Evolutionary conservation across 2,113 vertebrate species (phyloP), one percentile per base, ranked within the genome.

Genomic region (Marmota flaviventris): DNA sequence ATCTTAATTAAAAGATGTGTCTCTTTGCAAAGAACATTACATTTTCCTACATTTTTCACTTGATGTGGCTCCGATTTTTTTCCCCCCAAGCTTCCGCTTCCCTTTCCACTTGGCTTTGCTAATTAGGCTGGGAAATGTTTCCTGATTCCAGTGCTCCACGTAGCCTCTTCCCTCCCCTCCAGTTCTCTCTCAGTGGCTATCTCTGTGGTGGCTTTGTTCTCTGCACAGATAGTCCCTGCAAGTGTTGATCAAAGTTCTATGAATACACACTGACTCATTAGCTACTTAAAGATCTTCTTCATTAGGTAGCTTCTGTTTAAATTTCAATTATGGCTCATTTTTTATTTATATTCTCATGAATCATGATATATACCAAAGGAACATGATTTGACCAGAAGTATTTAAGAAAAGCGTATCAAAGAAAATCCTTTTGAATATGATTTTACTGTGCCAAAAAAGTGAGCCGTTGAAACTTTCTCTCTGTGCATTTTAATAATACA

Each of bases 141-240:
- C 85, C 91, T 91, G 93, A 94, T 96, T 81, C 18, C 94, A 82
- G 37, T 34, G 84, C 76, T 93, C 92, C 39, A 2, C 5, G 87
- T 45, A 58, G 88, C 86, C 94, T 97, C 97, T 97, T 92, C 96
- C 63, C 92, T 97, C 96, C 96, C 96, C 37, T 13, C 86, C 17
- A 7, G 53, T 91, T 97, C 85, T 96, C 83, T 94, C 88, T 94
- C 87, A 48, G 0, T 39, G 93, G 94, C 89, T 58, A 83, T 97
- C 97, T 98, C 98, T 98, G 93, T 98, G 97, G 91, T 91, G 93
- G 91, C 98, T 98, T 98, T 98, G 98, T 98, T 98, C 98, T 97
- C 89, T 42, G 65, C 81, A 92, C 72, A 96, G 95, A 92, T 83
- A 56, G 94, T 94, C 95, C 98, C 98, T 96, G 81, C 96, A 78